A percentile compares a stretch with the other conserved stretches of the same genome.
Evolutionary conservation across 2,888 invertebrate genomes (phyloP).

Genomic region (Ethmia dodecea): DNA sequence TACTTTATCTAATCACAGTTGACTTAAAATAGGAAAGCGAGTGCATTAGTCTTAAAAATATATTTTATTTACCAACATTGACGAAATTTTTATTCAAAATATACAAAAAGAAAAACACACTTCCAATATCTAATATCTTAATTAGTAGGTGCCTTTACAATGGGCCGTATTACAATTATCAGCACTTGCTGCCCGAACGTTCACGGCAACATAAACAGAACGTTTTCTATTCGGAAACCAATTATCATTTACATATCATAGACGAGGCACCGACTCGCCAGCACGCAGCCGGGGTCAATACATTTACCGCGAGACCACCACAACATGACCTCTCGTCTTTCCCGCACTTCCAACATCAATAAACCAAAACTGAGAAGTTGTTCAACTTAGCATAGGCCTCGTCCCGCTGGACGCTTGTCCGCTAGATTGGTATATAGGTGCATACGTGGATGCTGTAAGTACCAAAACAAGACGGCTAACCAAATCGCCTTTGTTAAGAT

Average conservation of each 20-base stretch:
- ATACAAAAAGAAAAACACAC: slow-evolving; percentile 17
- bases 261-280: slow-evolving; percentile 66
- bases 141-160: no score
- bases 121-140: no score
- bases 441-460: slow-evolving; percentile 65
- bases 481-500: slow-evolving; percentile 76
- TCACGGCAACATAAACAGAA: slow-evolving; percentile 62
- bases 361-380: slow-evolving; percentile 23
- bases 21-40: no score
- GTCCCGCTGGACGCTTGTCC: slow-evolving; percentile 33
- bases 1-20: no score
- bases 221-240: slow-evolving; percentile 72
- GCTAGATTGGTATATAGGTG: slow-evolving; percentile 62
- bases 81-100: no score
- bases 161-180: slow-evolving; percentile 30
- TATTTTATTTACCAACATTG: no score
- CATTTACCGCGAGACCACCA: slow-evolving; percentile 57
- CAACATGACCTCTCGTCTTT: slow-evolving; percentile 37
- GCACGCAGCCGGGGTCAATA: slow-evolving; percentile 71
- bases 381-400: slow-evolving; percentile 36
- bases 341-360: slow-evolving; percentile 26
- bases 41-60: no score
- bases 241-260: slow-evolving; percentile 76
- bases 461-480: slow-evolving; percentile 73
- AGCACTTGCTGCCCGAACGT: slow-evolving; percentile 51